Conservation (phyloP, 1,140 invertebrate species). For the Aphaenogaster rudis region DNA sequence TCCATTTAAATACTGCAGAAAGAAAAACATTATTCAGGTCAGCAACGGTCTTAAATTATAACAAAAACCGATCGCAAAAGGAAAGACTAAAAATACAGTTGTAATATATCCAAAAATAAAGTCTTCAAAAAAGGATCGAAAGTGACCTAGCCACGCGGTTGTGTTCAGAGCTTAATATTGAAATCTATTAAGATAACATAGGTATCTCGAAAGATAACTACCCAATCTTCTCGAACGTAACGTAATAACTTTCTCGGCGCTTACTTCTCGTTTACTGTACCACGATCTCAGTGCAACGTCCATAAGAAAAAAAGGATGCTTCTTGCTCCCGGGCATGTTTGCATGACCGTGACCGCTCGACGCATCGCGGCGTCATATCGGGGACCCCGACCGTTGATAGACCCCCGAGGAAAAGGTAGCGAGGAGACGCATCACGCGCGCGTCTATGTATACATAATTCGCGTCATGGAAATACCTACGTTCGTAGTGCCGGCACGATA, state of each 20-base stretch:
- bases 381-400: background rate
- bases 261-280: background rate
- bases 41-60: background rate
- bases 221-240: background rate
- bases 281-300: background rate
- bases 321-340: conserved; percentile 7
- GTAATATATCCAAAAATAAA: conserved; percentile 13
- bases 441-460: background rate
- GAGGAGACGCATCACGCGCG: background rate
- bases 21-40: conserved; percentile 8
- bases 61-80: background rate
- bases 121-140: background rate
- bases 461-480: conserved; percentile 78
- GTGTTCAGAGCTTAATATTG: background rate
- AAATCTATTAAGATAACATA: background rate
- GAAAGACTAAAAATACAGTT: conserved; percentile 9
- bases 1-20: background rate
- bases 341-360: conserved; percentile 50
- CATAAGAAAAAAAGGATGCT: background rate
- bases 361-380: conserved; percentile 10
- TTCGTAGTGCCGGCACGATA: conserved; percentile 84
- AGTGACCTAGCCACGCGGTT: conserved; percentile 10
- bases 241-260: background rate
- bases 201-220: background rate
- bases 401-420: conserved; percentile 10